Evolutionary conservation across 2,113 vertebrate species (phyloP).

Genomic region (Brachyhypopomus gauderio): DNA sequence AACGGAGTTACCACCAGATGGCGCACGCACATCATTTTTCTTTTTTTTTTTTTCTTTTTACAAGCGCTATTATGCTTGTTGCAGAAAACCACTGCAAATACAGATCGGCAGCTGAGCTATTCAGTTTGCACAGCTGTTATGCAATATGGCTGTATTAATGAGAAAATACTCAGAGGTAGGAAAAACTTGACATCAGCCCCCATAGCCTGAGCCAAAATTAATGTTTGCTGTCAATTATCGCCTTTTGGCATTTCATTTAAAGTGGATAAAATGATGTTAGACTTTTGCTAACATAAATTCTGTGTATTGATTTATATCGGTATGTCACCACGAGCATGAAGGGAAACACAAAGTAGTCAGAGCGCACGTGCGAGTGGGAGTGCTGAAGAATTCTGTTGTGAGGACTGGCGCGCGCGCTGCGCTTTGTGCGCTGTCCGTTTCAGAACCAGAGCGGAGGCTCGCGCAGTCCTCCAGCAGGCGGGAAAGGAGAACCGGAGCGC

Average conservation of each 20-base stretch:
- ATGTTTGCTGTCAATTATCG: not conserved
- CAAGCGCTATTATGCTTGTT: not conserved
- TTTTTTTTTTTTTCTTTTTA: not conserved
- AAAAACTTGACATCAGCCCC: not conserved
- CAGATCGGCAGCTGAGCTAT: conserved; percentile 9
- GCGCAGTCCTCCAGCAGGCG: not conserved
- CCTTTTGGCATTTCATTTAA: not conserved
- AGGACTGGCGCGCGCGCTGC: conserved; percentile 17
- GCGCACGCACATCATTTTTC: conserved; percentile 23
- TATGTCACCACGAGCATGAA: not conserved
- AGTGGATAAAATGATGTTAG: conserved; percentile 14
- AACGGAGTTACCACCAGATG: conserved; percentile 36
- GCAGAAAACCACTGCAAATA: not conserved
- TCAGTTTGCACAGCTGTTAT: conserved; percentile 12
- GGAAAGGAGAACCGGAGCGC: conserved; percentile 22
- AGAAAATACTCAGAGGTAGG: not conserved
- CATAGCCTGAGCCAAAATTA: conserved; percentile 3
- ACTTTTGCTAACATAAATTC: not conserved
- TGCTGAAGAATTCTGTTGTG: not conserved
- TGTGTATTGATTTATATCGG: not conserved
- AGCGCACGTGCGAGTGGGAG: not conserved
- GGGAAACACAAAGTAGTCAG: conserved; percentile 7
- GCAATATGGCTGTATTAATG: not conserved
- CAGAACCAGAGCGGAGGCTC: conserved; percentile 4
- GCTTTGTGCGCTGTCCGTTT: not conserved